These are phyloP conservation scores for Spinibarbus caldwelli DNA, from an alignment of 2,797 vertebrate species.

Conservation along the genomic window DNA sequence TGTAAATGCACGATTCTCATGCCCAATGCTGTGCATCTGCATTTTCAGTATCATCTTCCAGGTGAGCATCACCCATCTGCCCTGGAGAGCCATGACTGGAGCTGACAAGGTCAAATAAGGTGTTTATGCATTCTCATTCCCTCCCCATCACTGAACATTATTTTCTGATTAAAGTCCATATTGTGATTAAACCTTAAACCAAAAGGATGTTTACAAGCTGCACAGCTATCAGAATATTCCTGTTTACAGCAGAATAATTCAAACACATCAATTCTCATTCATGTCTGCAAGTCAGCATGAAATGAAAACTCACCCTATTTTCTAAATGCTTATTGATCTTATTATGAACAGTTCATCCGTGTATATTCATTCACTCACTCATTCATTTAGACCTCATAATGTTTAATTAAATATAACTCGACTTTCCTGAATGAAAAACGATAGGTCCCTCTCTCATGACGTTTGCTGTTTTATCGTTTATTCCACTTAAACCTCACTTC, in stretches of 20 bases:
- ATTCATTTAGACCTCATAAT: not conserved
- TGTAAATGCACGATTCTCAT: slow-evolving; percentile 63
- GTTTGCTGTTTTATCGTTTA: not conserved
- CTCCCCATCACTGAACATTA: slow-evolving; percentile 30
- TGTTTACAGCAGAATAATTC: not conserved
- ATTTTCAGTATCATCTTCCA: slow-evolving; percentile 53
- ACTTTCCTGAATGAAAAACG: not conserved
- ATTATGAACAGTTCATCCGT: not conserved
- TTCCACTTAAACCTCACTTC: not conserved
- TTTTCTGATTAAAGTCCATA: not conserved
- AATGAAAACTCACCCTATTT: not conserved
- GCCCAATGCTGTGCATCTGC: slow-evolving; percentile 64
- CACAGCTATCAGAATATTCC: not conserved
- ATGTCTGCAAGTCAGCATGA: not conserved
- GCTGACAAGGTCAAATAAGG: slow-evolving; percentile 78
- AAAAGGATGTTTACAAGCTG: not conserved
- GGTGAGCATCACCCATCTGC: slow-evolving; percentile 59
- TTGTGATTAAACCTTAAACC: not conserved
- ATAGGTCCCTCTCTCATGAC: not conserved
- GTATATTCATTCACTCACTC: not conserved
- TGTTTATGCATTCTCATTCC: slow-evolving; percentile 57
- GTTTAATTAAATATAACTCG: not conserved
- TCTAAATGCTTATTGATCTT: not conserved
- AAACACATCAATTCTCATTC: not conserved
- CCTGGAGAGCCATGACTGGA: slow-evolving; percentile 67